Percentiles rank a stretch among this genome's conserved stretches.
Conservation (phyloP, 2,888 invertebrate genomes). For the Brachypterus glaber region DNA sequence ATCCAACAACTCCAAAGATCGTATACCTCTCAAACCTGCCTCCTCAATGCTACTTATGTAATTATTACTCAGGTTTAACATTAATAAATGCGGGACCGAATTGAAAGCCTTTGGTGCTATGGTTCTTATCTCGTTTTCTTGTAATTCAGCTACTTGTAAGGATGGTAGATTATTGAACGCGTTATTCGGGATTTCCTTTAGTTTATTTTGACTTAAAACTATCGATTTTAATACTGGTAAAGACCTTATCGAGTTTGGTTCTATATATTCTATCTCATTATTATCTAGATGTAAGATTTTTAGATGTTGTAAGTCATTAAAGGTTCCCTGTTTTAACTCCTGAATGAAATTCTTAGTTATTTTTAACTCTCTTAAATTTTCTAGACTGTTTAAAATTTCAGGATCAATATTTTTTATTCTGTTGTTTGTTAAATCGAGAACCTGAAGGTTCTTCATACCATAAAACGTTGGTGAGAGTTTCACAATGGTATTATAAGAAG, state of each 20-base stretch:
- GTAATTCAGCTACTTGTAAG: slow-evolving; percentile 64
- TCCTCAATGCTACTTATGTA: slow-evolving; percentile 64
- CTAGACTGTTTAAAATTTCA: slow-evolving; percentile 59
- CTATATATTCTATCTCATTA: slow-evolving; percentile 67
- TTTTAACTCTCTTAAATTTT: slow-evolving; percentile 59
- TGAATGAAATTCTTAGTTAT: slow-evolving; percentile 66
- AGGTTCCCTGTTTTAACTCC: slow-evolving; percentile 60
- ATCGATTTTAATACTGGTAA: slow-evolving; percentile 54
- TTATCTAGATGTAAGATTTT: slow-evolving; percentile 70
- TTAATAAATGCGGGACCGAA: slow-evolving; percentile 65
- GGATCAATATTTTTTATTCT: slow-evolving; percentile 60
- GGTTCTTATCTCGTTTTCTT: slow-evolving; percentile 66
- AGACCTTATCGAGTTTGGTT: slow-evolving; percentile 60
- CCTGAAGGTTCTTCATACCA: slow-evolving; percentile 56
- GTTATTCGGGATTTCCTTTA: slow-evolving; percentile 64
- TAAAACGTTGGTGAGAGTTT: slow-evolving; percentile 63
- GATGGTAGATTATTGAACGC: slow-evolving; percentile 69
- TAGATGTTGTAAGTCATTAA: slow-evolving; percentile 59
- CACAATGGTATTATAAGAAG: slow-evolving; percentile 67
- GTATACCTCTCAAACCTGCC: slow-evolving; percentile 61
- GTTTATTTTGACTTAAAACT: slow-evolving; percentile 58
- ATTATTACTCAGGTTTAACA: slow-evolving; percentile 77
- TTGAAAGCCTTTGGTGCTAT: slow-evolving; percentile 68
- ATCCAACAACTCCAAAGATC: slow-evolving; percentile 76
- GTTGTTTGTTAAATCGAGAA: slow-evolving; percentile 71